Evolutionary conservation across 2,888 invertebrate genomes (phyloP).

Genomic region (Nephrotoma appendiculata): DNA sequence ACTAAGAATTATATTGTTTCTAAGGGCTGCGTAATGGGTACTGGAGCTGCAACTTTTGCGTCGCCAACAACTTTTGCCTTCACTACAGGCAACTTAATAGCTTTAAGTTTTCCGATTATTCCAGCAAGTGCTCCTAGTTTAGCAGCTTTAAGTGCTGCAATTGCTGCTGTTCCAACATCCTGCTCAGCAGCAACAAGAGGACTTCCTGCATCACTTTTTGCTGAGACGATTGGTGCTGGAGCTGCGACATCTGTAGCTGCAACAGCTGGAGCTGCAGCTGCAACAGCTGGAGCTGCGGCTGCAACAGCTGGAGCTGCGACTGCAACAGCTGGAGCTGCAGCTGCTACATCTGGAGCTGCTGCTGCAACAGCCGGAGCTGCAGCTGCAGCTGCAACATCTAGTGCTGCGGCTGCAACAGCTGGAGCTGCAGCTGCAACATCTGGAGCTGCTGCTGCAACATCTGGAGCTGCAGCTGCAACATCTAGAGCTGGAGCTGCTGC

Average conservation of each 20-base stretch:
- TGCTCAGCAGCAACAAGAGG: background rate
- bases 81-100: background rate
- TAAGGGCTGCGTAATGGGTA: background rate
- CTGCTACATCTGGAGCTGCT: background rate
- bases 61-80: background rate
- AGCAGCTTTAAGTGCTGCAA: background rate
- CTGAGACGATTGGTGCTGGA: background rate
- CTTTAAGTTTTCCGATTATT: background rate
- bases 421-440: background rate
- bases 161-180: background rate
- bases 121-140: background rate
- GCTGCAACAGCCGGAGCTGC: too few species aligned
- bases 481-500: background rate
- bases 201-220: background rate
- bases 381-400: too few species aligned
- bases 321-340: background rate
- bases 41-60: background rate
- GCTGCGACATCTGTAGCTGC: background rate
- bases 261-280: background rate
- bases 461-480: background rate
- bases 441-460: background rate
- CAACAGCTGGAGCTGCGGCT: background rate
- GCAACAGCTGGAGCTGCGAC: background rate
- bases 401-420: background rate
- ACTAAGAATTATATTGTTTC: background rate